Percentiles rank a stretch among this genome's conserved stretches.
phyloP scores from a whole-genome alignment of 1,140 invertebrate species.

The Halotydeus destructor region DNA sequence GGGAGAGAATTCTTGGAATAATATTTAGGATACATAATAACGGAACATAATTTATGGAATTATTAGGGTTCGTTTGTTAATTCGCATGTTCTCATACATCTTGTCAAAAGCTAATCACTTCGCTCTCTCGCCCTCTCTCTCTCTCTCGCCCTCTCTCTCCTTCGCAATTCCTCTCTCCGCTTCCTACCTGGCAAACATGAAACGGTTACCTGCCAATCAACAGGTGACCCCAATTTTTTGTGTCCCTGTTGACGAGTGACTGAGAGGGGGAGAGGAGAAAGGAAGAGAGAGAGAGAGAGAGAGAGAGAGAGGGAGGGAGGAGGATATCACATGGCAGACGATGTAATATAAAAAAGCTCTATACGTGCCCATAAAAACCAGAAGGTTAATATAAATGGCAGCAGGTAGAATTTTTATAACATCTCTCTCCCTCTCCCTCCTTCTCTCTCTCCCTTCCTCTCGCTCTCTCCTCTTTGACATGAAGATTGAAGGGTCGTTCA shows the following conservation, averaged over 20 bases:
- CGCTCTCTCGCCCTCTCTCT: not conserved
- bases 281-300: not conserved
- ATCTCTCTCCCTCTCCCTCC: too few relatives aligned
- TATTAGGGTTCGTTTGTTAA: not conserved
- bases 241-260: not conserved
- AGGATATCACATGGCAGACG: not conserved
- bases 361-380: not conserved
- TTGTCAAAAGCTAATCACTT: not conserved
- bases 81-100: not conserved
- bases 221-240: not conserved
- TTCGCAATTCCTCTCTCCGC: too few relatives aligned
- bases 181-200: too few relatives aligned
- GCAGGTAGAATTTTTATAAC: too few relatives aligned
- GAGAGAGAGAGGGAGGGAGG: not conserved
- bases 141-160: too few relatives aligned
- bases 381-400: not conserved
- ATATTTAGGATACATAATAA: not conserved
- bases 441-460: too few relatives aligned
- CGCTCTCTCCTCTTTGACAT: too few relatives aligned
- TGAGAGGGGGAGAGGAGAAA: not conserved
- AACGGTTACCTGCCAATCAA: not conserved
- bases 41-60: not conserved
- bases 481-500: too few relatives aligned
- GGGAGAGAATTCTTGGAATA: not conserved
- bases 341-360: not conserved